Evolutionary conservation across 2,113 vertebrate genomes (phyloP).

Genomic region (Carlito syrichta): DNA sequence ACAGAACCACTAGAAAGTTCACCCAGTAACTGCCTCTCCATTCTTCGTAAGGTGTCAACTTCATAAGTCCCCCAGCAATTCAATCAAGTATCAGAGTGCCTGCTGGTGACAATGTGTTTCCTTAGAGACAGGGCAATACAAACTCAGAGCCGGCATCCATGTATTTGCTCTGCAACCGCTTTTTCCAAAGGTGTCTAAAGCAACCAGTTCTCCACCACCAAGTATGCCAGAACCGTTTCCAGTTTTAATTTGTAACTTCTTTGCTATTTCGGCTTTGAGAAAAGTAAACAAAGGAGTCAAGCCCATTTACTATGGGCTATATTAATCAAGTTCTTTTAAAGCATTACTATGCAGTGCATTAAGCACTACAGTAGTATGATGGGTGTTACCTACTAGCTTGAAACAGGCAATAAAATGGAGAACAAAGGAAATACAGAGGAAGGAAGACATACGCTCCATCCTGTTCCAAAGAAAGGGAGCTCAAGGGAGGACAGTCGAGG

Average conservation of each 20-base stretch:
- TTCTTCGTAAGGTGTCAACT: neutral
- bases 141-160: neutral
- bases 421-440: neutral
- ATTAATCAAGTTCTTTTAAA: neutral
- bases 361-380: neutral
- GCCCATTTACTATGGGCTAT: neutral
- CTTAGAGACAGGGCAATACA: neutral
- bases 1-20: neutral
- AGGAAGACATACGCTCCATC: neutral
- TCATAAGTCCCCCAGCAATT: neutral
- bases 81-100: too few species aligned
- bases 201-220: neutral
- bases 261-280: neutral
- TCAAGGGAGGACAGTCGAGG: neutral
- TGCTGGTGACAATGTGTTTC: rapidly evolving
- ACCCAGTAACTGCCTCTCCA: neutral
- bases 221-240: neutral
- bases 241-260: neutral
- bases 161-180: neutral
- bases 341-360: neutral
- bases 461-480: neutral
- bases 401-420: neutral
- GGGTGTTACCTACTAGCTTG: neutral
- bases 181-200: neutral
- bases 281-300: neutral